Percentiles rank a stretch among this genome's conserved stretches.
These are phyloP conservation scores for Drosophila ananassae DNA, from an alignment of 1,140 invertebrate genomes.

Conservation along the genomic window DNA sequence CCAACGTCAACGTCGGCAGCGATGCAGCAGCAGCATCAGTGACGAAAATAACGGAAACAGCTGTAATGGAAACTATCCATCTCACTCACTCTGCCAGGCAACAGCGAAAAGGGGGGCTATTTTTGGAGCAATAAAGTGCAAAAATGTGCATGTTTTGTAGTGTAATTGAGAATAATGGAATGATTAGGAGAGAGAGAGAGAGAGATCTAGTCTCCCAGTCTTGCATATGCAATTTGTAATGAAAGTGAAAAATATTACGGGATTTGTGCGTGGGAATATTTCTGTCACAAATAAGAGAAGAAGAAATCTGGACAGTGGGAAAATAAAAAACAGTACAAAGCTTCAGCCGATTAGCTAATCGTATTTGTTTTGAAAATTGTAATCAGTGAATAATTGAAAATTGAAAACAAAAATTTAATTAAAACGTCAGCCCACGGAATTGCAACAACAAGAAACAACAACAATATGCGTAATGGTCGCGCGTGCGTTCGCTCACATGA, in stretches of 20 bases:
- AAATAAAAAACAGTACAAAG: too few species aligned
- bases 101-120: too few species aligned
- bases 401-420: not conserved
- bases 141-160: not conserved
- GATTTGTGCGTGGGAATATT: too few species aligned
- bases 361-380: not conserved
- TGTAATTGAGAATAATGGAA: too few species aligned
- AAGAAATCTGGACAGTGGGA: too few species aligned
- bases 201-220: too few species aligned
- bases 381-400: conserved; percentile 20
- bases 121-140: not conserved
- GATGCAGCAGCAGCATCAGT: conserved; percentile 4
- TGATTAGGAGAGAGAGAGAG: too few species aligned
- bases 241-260: too few species aligned
- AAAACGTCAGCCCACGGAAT: not conserved
- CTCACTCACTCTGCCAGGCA: not conserved
- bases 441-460: too few species aligned
- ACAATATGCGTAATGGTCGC: not conserved
- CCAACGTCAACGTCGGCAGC: not conserved
- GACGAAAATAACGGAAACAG: not conserved
- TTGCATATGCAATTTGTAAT: too few species aligned
- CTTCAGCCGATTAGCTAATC: too few species aligned
- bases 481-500: conserved; percentile 21
- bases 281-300: too few species aligned
- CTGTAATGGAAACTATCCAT: not conserved